Base-by-base conservation (phyloP, 2,888 invertebrate species). In the Oligia fasciuncula region DNA sequence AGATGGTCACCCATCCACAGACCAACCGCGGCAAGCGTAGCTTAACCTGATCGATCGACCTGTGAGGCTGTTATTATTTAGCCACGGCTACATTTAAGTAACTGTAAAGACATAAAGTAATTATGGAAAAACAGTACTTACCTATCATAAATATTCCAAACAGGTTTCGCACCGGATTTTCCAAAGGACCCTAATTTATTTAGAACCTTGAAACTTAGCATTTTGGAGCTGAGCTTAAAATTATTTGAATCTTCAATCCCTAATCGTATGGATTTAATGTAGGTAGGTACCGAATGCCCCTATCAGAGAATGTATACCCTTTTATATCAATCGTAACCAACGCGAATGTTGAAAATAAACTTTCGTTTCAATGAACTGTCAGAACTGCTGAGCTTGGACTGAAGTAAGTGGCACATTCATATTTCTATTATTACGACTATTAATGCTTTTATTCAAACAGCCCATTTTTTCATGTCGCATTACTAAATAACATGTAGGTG, bases 351-450 rank as follows among this genome's bases (percentile, higher is more conserved):
- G 6, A 29, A 75, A 43, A 29, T 51, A 75, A 76, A 35, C 23
- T 51, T 17, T 40, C 57, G 2, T 29, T 75, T 57, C n/a, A 57
- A 76, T 49, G 1, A 77, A 77, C 77, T 43, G 51, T 60, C 23
- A 17, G 4, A 62, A 60, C 60, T 51, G 51, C 17, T 11, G n/a
- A 19, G n/a, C 23, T 17, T 9, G 17, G 40, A 57, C 54, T 23
- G 0, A 40, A 17, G 35, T n/a, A 79, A 65, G 17, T 57, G 5
- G 54, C 54, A 70, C 17, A 29, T 63, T 69, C 46, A 80, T 46
- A 13, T n/a, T 11, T 13, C 35, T 35, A n/a, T n/a, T n/a, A n/a
- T n/a, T n/a, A n/a, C n/a, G n/a, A n/a, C n/a, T n/a, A n/a, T n/a
- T n/a, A n/a, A n/a, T n/a, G n/a, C n/a, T n/a, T n/a, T n/a, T n/a